Evolutionary conservation across 2,113 vertebrate genomes (phyloP), one percentile per base, ranked within the genome.

Genomic region (Eonycteris spelaea): DNA sequence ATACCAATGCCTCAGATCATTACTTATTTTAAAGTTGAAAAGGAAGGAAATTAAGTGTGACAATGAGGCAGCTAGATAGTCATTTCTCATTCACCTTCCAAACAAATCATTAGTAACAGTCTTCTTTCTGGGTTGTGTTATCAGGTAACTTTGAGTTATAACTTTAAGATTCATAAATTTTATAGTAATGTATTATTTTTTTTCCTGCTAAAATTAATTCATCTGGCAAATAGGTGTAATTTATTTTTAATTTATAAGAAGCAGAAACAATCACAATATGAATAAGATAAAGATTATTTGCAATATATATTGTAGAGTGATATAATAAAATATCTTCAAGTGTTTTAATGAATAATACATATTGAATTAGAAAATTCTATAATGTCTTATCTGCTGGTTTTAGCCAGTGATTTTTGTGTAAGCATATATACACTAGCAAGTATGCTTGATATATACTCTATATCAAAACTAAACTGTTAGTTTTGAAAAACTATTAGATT

Each of bases 11-110:
- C 28, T 84, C 21, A 78, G 16, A 71, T 88, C 88, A 88, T 57
- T 45, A 89, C 7, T 84, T 84, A 88, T 59, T 77, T 85, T 93
- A 71, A 95, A 95, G 59, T 71, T 95, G 22, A 93, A 91, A 90
- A 33, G 28, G 28, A 87, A 85, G 38, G 2, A 93, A 79, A 80
- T 84, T 80, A 92, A 61, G 30, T 73, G 19, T 80, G 28, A 93
- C 57, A 90, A 83, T n/a, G 40, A 82, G 92, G 33, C 6, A 68
- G 14, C 67, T 63, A 71, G 77, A 88, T n/a, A 88, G 68, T 61
- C 14, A 80, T 35, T 88, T 86, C 28, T 91, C 33, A 57, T 35
- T 86, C 15, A 70, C 15, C 22, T 85, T 71, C 28, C 38, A 68
- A 92, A 93, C 24, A 95, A 87, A 26, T 80, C 19, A 78, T 65